A percentile compares a stretch with the other conserved stretches of the same genome.
Evolutionary conservation across 2,797 vertebrate species (phyloP).

Genomic region (Falco biarmicus): DNA sequence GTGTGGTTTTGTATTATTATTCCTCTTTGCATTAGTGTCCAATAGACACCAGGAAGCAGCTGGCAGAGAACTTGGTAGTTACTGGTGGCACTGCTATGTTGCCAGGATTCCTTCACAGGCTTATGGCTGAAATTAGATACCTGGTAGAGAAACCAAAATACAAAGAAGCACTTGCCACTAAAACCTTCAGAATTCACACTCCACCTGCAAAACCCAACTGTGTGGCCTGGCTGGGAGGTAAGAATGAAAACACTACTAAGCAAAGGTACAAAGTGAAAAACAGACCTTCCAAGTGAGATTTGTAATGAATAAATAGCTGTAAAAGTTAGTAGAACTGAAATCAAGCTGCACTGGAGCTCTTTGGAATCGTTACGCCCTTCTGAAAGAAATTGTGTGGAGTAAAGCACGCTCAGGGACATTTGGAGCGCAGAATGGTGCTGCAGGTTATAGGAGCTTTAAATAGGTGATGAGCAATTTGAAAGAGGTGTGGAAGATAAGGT

Average conservation of each 20-base stretch:
- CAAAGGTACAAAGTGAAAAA: background rate
- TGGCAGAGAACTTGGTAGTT: constrained; percentile 95
- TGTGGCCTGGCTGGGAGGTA: constrained; percentile 98
- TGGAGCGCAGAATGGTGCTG: background rate
- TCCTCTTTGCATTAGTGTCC: constrained; percentile 84
- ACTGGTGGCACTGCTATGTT: constrained; percentile 96
- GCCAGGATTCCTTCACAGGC: constrained; percentile 93
- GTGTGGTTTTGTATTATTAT: background rate
- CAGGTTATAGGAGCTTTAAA: background rate
- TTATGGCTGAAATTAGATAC: constrained; percentile 92
- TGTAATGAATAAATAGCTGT: background rate
- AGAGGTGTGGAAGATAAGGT: background rate
- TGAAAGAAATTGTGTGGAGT: background rate
- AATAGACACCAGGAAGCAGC: constrained; percentile 94
- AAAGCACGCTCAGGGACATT: background rate
- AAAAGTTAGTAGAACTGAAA: background rate
- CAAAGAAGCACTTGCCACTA: constrained; percentile 86
- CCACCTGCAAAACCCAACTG: constrained; percentile 96
- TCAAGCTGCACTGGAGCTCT: background rate
- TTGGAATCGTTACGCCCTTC: background rate
- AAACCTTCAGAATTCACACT: constrained; percentile 91
- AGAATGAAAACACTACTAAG: constrained; percentile 6
- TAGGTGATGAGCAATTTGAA: fast-evolving
- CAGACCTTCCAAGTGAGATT: background rate
- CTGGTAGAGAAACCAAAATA: constrained; percentile 96